These are phyloP conservation scores for Macrocentrus cingulum DNA, from an alignment of 1,140 invertebrate genomes.

Conservation along the genomic window DNA sequence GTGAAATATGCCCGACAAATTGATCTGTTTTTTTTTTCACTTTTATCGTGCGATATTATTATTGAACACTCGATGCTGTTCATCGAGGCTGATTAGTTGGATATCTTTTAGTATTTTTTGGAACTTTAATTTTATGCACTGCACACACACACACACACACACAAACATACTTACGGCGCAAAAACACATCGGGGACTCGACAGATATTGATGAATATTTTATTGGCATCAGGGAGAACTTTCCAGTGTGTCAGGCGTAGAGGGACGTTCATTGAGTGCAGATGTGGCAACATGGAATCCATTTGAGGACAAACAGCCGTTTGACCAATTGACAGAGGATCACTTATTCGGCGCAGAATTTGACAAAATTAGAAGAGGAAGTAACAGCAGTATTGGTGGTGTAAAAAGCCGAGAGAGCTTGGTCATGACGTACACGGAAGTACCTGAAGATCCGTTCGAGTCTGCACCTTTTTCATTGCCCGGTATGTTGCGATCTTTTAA, in stretches of 20 bases:
- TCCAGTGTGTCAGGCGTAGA: conserved; percentile 53
- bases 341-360: conserved; percentile 85
- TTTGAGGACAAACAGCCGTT: conserved; percentile 76
- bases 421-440: conserved; percentile 72
- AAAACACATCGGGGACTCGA: neutral
- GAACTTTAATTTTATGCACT: too few species aligned
- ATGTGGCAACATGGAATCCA: conserved; percentile 78
- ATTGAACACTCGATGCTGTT: too few species aligned
- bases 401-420: conserved; percentile 75
- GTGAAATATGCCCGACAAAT: too few species aligned
- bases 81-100: too few species aligned
- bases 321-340: conserved; percentile 77
- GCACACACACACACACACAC: neutral
- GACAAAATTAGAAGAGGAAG: conserved; percentile 80
- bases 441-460: conserved; percentile 76
- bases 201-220: conserved; percentile 17
- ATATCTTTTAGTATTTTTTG: too few species aligned
- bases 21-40: too few species aligned
- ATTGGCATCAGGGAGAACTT: conserved; percentile 51
- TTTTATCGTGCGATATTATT: too few species aligned
- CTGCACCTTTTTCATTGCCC: conserved; percentile 78
- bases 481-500: conserved; percentile 50
- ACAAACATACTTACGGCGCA: neutral
- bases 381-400: conserved; percentile 79
- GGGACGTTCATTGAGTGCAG: conserved; percentile 64